Percentiles rank a stretch among this genome's conserved stretches.
Conservation (phyloP, 2,113 vertebrate species). For the Stegastes partitus region DNA sequence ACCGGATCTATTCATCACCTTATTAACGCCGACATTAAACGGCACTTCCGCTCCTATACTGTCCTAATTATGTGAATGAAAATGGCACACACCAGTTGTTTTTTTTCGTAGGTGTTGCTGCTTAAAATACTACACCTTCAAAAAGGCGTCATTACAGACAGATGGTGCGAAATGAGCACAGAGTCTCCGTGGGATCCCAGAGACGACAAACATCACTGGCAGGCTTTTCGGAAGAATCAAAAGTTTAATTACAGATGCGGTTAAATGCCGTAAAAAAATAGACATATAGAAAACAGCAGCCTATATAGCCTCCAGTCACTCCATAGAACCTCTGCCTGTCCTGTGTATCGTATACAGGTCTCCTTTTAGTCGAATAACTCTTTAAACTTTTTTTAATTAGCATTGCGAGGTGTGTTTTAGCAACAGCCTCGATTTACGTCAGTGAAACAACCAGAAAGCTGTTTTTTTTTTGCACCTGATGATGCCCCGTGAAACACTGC, state of each 20-base stretch:
- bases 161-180: constrained; percentile 40
- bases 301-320: not conserved
- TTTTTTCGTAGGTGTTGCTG: constrained; percentile 35
- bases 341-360: not conserved
- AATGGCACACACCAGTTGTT: constrained; percentile 58
- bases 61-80: constrained; percentile 63
- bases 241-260: constrained; percentile 17
- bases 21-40: constrained; percentile 62
- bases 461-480: not conserved
- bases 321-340: not conserved
- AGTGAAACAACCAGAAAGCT: not conserved
- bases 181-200: not conserved
- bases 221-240: constrained; percentile 18
- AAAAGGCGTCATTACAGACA: constrained; percentile 17
- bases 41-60: constrained; percentile 51
- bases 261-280: constrained; percentile 14
- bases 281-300: not conserved
- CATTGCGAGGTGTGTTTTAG: too few species aligned
- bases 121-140: constrained; percentile 38
- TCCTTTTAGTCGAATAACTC: not conserved
- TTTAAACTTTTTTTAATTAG: too few species aligned
- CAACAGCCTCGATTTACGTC: too few species aligned
- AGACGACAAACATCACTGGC: constrained; percentile 22
- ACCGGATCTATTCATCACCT: constrained; percentile 59
- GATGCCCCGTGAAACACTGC: not conserved